Evolutionary conservation across 2,888 invertebrate species (phyloP), one percentile per base, ranked within the genome.

Genomic region (Byasa hedistus): DNA sequence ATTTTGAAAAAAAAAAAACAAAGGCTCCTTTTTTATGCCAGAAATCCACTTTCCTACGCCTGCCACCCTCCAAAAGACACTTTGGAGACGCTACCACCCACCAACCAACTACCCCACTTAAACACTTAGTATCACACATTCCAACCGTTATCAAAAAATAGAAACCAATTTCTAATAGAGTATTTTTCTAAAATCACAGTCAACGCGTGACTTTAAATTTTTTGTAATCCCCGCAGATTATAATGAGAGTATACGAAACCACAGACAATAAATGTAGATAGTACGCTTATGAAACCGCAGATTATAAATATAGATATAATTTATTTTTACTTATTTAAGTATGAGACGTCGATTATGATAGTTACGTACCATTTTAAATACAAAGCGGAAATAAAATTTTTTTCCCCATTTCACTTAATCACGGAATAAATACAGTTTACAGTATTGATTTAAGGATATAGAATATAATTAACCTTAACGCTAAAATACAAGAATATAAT

Each of bases 91-190:
- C 39, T 15, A 17, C 15, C 3, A 39, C 39, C 3, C 39, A 39
- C 15, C 58, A 23, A 58, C 15, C 12, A 8, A 5, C 57, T 22
- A 59, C 39, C 55, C 32, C 54, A 27, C 44, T 36, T 66, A 66
- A n/a, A 17, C 51, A 15, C 62, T 66, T 66, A 66, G 36, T 66
- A 66, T 66, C 66, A 66, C 66, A 66, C 66, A 59, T 32, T 66
- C 66, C 62, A n/a, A 54, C 24, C 8, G 17, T 52, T 55, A 68
- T 72, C 71, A 70, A 73, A 74, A 73, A 74, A 74, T 73, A 74
- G 68, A 68, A 64, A 68, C 57, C 68, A 65, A 48, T 5, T 5
- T 24, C 48, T 22, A 36, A 27, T 55, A 48, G 39, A 59, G 64
- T 55, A 63, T 58, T 61, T 62, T 55, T 58, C 66, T 66, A 66